Percentiles rank a stretch among this genome's conserved stretches.
Conservation (phyloP, 2,113 vertebrate genomes). For the Drymodes brunneopygia region DNA sequence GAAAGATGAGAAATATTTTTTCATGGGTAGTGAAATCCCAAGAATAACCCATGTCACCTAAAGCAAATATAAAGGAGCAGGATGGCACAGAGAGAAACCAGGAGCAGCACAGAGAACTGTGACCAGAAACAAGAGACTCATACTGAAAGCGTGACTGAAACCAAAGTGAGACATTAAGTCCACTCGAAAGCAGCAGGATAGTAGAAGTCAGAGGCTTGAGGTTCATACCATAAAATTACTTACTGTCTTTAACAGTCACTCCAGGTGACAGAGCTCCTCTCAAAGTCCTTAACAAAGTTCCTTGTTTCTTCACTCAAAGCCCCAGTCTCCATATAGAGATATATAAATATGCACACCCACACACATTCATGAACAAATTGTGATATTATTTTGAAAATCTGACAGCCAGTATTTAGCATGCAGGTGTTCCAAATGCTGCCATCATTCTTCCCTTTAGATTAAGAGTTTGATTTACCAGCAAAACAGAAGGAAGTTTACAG, state of each 20-base stretch:
- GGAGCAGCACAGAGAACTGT: neutral
- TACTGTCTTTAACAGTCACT: neutral
- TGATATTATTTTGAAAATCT: neutral
- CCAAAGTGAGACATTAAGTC: neutral
- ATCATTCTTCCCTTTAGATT: neutral
- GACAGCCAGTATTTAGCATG: neutral
- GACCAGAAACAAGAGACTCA: neutral
- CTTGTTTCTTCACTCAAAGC: neutral
- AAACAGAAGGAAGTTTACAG: neutral
- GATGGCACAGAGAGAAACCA: neutral
- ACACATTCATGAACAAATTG: neutral
- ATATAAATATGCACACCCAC: neutral
- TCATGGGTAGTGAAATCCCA: neutral
- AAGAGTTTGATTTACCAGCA: neutral
- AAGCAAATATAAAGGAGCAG: neutral
- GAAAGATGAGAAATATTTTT: neutral
- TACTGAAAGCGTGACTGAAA: neutral
- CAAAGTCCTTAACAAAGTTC: neutral
- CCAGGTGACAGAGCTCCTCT: neutral
- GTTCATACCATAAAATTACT: neutral
- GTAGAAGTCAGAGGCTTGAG: neutral
- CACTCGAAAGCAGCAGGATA: neutral
- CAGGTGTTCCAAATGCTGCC: neutral
- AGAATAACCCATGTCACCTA: neutral
- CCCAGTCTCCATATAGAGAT: neutral